phyloP scores from a whole-genome alignment of 2,113 vertebrate species.

The Bettongia penicillata region DNA sequence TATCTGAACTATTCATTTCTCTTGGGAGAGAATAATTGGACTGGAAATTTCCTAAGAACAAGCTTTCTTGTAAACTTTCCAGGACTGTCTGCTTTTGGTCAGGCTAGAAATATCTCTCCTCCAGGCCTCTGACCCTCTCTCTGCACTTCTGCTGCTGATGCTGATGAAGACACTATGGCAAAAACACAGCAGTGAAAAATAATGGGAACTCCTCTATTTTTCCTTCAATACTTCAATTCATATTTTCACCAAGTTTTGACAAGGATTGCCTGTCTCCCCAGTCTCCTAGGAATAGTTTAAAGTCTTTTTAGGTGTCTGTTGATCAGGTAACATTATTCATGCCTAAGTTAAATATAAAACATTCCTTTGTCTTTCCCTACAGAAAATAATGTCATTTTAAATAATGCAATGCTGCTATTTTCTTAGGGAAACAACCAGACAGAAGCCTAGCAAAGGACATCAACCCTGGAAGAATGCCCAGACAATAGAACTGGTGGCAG shows the following conservation, averaged over 20 bases:
- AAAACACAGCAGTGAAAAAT: background rate
- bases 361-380: slow-evolving; percentile 43
- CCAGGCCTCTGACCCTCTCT: background rate
- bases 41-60: slow-evolving; percentile 77
- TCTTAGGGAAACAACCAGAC: slow-evolving; percentile 54
- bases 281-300: background rate
- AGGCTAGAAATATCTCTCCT: slow-evolving; percentile 39
- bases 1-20: slow-evolving; percentile 67
- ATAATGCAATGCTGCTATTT: slow-evolving; percentile 41
- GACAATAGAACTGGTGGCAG: background rate
- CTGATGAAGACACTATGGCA: background rate
- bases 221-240: background rate
- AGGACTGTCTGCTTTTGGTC: slow-evolving; percentile 55
- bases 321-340: slow-evolving; percentile 32
- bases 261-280: background rate
- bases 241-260: background rate
- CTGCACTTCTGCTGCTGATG: background rate
- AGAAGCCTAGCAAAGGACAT: slow-evolving; percentile 28
- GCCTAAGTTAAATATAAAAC: slow-evolving; percentile 62
- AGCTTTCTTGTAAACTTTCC: slow-evolving; percentile 72
- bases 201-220: background rate
- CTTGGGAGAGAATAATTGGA: slow-evolving; percentile 66
- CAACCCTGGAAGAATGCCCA: slow-evolving; percentile 45
- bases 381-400: slow-evolving; percentile 62
- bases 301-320: background rate